These are phyloP conservation scores for Sterrhoptilus dennistouni DNA, from an alignment of 2,113 vertebrate genomes.

Conservation along the genomic window DNA sequence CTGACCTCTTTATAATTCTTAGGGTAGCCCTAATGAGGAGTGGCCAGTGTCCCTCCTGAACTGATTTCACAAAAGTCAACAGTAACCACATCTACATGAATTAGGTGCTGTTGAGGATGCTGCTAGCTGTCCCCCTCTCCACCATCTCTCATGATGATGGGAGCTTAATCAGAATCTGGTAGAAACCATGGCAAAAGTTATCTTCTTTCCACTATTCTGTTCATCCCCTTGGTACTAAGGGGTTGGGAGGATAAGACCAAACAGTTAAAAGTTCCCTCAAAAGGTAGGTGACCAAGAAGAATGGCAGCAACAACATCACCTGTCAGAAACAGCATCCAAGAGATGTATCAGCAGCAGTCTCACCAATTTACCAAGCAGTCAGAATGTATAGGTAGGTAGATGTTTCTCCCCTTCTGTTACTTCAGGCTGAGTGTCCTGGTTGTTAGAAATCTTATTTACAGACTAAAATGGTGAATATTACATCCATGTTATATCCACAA, in stretches of 20 bases:
- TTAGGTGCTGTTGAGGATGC: background rate
- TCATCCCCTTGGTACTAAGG: background rate
- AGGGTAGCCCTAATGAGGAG: background rate
- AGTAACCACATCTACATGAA: rapidly evolving
- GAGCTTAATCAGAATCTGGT: background rate
- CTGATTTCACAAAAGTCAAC: background rate
- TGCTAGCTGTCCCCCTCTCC: background rate
- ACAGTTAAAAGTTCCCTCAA: background rate
- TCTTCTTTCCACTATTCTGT: background rate
- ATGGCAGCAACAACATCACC: background rate
- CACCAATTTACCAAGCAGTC: background rate
- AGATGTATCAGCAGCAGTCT: background rate
- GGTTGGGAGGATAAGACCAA: background rate
- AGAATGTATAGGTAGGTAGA: background rate
- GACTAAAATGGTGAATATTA: background rate
- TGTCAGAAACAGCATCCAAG: background rate
- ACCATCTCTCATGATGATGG: background rate
- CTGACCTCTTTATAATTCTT: background rate
- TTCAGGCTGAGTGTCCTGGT: background rate
- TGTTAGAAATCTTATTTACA: background rate
- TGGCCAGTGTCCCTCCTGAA: background rate
- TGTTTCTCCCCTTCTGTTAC: background rate
- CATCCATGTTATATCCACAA: background rate
- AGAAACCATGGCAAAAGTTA: background rate
- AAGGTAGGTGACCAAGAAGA: background rate